These are phyloP conservation scores for Diarsia mendica DNA, from an alignment of 2,888 invertebrate genomes.

Conservation along the genomic window DNA sequence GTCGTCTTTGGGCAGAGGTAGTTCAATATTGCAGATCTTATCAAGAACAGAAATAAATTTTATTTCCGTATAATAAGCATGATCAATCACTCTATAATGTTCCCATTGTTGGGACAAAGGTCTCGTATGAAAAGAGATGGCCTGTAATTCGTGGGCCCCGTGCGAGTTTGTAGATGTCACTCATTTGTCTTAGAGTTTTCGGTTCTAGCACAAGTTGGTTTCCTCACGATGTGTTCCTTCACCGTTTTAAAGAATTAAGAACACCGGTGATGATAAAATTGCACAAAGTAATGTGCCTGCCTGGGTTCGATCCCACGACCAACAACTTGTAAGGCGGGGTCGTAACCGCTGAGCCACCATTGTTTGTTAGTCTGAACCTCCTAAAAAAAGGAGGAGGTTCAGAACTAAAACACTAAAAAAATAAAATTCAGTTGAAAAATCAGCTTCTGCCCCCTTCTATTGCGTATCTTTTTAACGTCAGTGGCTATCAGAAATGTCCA, in stretches of 20 bases:
- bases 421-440: too few relatives aligned
- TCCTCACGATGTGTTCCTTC: neutral
- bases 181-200: neutral
- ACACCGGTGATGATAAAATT: neutral
- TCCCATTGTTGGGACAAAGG: neutral
- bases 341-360: neutral
- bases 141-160: too few relatives aligned
- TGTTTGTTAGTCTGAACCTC: too few relatives aligned
- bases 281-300: neutral
- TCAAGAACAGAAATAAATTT: neutral
- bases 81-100: neutral
- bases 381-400: too few relatives aligned
- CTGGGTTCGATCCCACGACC: neutral
- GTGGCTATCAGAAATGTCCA: too few relatives aligned
- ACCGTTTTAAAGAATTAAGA: neutral
- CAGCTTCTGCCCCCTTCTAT: too few relatives aligned
- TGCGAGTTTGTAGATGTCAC: neutral
- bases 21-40: neutral
- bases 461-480: too few relatives aligned
- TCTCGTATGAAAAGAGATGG: too few relatives aligned
- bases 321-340: neutral
- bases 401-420: too few relatives aligned
- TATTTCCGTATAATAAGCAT: neutral
- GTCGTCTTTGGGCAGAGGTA: neutral
- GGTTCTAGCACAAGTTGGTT: neutral